phyloP scores from a whole-genome alignment of 2,797 vertebrate species.

The Choloepus didactylus region DNA sequence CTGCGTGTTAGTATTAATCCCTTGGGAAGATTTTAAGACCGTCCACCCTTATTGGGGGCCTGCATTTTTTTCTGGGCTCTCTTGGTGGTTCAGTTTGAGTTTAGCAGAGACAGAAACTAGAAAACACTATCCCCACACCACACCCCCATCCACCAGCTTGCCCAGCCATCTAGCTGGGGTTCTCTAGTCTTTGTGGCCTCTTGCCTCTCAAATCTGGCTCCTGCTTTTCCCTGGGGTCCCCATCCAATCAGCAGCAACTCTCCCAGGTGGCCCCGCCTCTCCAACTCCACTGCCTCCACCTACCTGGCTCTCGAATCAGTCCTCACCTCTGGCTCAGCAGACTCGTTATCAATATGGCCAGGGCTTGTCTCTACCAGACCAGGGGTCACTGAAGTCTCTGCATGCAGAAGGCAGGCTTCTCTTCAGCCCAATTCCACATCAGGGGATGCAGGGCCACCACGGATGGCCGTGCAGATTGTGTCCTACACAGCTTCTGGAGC shows the following conservation, averaged over 20 bases:
- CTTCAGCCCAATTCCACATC: background rate
- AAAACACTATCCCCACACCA: background rate
- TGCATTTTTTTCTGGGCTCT: background rate
- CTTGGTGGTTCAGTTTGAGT: background rate
- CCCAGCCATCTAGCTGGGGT: accelerated
- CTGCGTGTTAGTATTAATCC: background rate
- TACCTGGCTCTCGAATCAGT: too few species aligned
- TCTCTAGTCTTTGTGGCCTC: background rate
- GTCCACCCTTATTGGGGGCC: background rate
- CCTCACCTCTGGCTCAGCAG: background rate
- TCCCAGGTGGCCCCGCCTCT: background rate
- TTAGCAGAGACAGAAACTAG: background rate
- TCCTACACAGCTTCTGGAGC: background rate
- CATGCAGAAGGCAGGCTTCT: background rate
- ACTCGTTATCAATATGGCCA: background rate
- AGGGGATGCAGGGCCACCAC: background rate
- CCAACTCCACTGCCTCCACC: accelerated
- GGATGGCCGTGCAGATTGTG: background rate
- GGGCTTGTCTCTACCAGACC: background rate
- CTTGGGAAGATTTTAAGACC: background rate
- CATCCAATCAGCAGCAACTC: background rate
- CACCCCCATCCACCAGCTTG: accelerated
- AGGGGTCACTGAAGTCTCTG: background rate
- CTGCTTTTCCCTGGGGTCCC: background rate
- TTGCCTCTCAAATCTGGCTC: background rate